These are phyloP conservation scores for Xiphophorus couchianus DNA, from an alignment of 2,113 vertebrate genomes.

Conservation along the genomic window DNA sequence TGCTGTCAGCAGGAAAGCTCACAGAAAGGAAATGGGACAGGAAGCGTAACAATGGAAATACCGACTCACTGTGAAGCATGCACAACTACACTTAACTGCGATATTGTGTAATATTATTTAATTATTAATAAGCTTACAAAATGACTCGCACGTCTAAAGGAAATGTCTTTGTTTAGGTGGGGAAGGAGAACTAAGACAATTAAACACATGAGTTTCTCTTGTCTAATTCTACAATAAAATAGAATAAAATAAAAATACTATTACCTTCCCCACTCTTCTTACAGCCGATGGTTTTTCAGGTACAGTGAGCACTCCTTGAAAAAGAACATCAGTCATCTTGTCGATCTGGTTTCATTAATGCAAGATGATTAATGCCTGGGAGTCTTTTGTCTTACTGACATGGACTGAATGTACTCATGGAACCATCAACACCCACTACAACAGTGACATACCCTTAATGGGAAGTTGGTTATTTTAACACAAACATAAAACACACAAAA, in stretches of 20 bases:
- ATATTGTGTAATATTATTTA: slow-evolving; percentile 32
- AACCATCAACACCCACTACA: background rate
- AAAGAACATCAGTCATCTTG: too few relatives aligned
- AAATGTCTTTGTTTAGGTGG: background rate
- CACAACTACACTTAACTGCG: slow-evolving; percentile 6
- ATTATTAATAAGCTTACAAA: slow-evolving; percentile 19
- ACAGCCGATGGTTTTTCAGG: background rate
- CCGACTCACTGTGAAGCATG: slow-evolving; percentile 40
- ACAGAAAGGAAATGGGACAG: slow-evolving; percentile 64
- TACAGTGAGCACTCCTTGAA: background rate
- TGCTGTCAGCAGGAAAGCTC: slow-evolving; percentile 47
- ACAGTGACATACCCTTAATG: slow-evolving; percentile 10
- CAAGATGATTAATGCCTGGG: background rate
- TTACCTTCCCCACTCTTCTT: background rate
- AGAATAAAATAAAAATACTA: too few relatives aligned
- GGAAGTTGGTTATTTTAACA: slow-evolving; percentile 19
- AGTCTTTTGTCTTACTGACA: background rate
- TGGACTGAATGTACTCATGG: background rate
- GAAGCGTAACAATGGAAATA: slow-evolving; percentile 68
- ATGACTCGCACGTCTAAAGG: slow-evolving; percentile 36
- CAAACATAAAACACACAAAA: background rate
- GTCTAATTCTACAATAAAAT: background rate
- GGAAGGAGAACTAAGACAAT: background rate
- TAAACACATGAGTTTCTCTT: background rate
- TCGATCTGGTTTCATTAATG: slow-evolving; percentile 2